Base-by-base conservation (phyloP, 1,140 invertebrate species). In the Brachystomella parvula region DNA sequence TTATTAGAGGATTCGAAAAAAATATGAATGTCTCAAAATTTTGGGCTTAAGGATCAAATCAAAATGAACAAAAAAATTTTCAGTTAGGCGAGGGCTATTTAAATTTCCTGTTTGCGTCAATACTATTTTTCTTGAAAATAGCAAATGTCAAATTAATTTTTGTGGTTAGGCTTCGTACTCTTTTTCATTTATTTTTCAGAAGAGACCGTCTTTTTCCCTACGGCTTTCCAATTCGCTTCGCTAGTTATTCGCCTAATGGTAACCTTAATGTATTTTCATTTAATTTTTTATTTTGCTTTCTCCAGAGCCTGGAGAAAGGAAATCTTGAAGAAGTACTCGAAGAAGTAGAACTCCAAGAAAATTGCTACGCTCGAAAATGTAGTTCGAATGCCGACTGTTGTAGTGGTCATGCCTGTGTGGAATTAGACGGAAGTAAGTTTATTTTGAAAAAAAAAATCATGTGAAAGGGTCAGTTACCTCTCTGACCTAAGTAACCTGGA, bases 381-480 rank as follows among this genome's bases (percentile, higher is more conserved):
- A 82, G 81, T 0, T 79, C 85, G 47, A 89, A 89, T 74, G 87
- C 89, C 65, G 82, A 88, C 70, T 90, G 89, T 76, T 90, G 89
- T 74, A 82, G 84, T 6, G 86, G 84, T 29, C 84, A 82, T 29
- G 83, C 89, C 39, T 90, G 89, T 75, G 82, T 89, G 31, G 84
- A 86, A 74, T 81, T 85, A 33, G 86, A 88, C 75, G 85, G 84
- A 78, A 82, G 86, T 88, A 64, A 67, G 64, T 29, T 3, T 24
- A 28, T 62, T 33, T n/a, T n/a, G n/a, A n/a, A n/a, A n/a, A n/a
- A 44, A 44, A 44, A 44, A n/a, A n/a, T 44, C 39, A 44, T 44
- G n/a, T 44, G 12, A 44, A 44, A n/a, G n/a, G n/a, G 39, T 44
- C 12, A 61, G 0, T 35, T 19, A 32, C 21, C 35, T 61, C 29